Conservation (phyloP, 2,797 vertebrate species). For the Sebastes nivosus region DNA sequence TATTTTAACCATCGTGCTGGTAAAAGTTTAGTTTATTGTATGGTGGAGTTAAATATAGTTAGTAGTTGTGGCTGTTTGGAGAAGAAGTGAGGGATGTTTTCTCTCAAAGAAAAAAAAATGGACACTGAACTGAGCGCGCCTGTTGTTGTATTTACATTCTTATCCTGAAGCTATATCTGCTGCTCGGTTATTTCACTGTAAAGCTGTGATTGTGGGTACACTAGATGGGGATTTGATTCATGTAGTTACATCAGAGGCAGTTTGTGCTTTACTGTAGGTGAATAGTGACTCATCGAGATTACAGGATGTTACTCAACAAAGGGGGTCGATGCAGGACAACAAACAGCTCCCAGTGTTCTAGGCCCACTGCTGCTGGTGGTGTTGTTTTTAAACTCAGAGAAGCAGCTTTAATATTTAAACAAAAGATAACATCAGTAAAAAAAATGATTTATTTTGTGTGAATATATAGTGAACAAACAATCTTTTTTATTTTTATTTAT, state of each 20-base stretch:
- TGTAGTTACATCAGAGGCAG: constrained; percentile 6
- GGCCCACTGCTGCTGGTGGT: constrained; percentile 45
- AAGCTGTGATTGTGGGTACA: not conserved
- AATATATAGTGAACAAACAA: not conserved
- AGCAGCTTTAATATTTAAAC: not conserved
- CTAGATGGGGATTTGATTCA: not conserved
- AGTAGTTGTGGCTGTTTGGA: constrained; percentile 61
- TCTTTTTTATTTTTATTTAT: too few relatives aligned
- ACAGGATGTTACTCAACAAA: constrained; percentile 82
- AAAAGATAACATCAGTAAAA: not conserved
- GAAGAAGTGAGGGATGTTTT: constrained; percentile 63
- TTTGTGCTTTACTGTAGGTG: constrained; percentile 39
- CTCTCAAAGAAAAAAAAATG: constrained; percentile 57
- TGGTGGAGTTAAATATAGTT: constrained; percentile 1
- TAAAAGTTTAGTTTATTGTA: not conserved
- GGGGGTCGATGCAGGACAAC: constrained; percentile 75
- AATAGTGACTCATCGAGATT: constrained; percentile 82
- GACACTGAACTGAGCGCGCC: constrained; percentile 65
- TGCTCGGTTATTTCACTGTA: constrained; percentile 9
- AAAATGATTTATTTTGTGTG: not conserved
- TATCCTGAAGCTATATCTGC: not conserved
- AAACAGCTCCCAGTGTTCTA: constrained; percentile 59
- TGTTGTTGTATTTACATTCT: constrained; percentile 71
- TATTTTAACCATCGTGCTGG: not conserved
- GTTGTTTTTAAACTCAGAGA: not conserved